A percentile compares a stretch with the other conserved stretches of the same genome.
These are phyloP conservation scores for Lordiphosa mommai DNA, from an alignment of 1,140 invertebrate species.

Conservation along the genomic window DNA sequence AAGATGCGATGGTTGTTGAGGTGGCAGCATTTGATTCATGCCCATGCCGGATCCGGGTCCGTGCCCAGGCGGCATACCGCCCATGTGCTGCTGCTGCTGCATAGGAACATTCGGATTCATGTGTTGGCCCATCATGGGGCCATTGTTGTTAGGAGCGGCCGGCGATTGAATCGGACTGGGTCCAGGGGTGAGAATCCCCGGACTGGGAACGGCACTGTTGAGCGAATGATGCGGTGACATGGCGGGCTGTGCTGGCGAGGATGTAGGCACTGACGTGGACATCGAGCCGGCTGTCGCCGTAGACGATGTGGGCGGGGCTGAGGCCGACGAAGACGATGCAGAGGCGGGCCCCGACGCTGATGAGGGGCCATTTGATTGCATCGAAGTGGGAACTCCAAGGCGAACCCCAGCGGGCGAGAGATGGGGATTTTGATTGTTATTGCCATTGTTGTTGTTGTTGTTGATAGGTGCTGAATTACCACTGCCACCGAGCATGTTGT, in stretches of 20 bases:
- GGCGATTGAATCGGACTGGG: conserved; percentile 73
- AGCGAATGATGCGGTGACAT: conserved; percentile 74
- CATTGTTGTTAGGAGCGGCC: conserved; percentile 79
- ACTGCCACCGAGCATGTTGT: conserved; percentile 46
- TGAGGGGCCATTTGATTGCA: conserved; percentile 69
- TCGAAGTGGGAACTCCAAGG: conserved; percentile 56
- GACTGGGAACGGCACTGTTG: conserved; percentile 66
- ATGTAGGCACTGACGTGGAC: conserved; percentile 76
- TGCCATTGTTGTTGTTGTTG: conserved; percentile 59
- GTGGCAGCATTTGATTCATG: conserved; percentile 77
- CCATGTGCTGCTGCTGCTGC: conserved; percentile 64
- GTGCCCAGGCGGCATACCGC: conserved; percentile 50
- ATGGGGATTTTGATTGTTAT: conserved; percentile 75
- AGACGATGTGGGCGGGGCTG: conserved; percentile 38
- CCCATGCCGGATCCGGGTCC: conserved; percentile 57
- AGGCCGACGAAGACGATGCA: conserved; percentile 34
- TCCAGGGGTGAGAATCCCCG: conserved; percentile 62
- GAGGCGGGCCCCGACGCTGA: conserved; percentile 29
- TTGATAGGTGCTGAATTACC: conserved; percentile 25
- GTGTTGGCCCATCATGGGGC: conserved; percentile 68
- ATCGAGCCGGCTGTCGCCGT: conserved; percentile 44
- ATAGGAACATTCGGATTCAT: conserved; percentile 79
- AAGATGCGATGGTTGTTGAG: conserved; percentile 63
- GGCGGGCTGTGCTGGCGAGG: conserved; percentile 74
- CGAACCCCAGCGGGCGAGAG: conserved; percentile 64